Conservation (phyloP, 2,797 vertebrate genomes). For the Sebastes taczanowskii region DNA sequence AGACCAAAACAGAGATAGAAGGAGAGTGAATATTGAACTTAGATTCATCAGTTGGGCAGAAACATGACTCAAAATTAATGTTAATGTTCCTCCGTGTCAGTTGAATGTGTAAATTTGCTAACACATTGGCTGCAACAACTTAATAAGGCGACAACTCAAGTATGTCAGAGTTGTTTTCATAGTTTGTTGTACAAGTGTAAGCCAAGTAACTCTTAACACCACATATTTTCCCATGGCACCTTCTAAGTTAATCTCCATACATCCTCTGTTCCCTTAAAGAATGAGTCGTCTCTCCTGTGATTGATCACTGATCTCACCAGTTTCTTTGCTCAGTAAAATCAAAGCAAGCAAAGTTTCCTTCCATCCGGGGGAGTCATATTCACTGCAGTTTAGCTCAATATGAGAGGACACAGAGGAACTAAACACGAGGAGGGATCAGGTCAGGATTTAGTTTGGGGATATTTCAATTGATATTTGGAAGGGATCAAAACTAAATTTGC, state of each 20-base stretch:
- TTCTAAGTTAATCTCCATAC: conserved; percentile 23
- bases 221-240: conserved; percentile 8
- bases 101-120: not conserved
- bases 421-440: conserved; percentile 7
- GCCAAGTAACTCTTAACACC: not conserved
- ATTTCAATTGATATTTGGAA: conserved; percentile 46
- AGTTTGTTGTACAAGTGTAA: not conserved
- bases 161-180: not conserved
- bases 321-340: conserved; percentile 23
- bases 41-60: not conserved
- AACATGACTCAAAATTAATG: not conserved
- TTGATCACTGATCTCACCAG: not conserved
- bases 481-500: conserved; percentile 44
- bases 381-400: not conserved
- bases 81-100: not conserved
- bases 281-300: conserved; percentile 8
- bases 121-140: not conserved
- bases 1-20: not conserved
- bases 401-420: not conserved
- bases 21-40: not conserved
- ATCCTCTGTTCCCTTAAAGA: conserved; percentile 18
- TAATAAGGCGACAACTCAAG: not conserved
- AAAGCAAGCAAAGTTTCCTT: conserved; percentile 9
- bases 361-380: conserved; percentile 5
- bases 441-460: conserved; percentile 34